Conservation (phyloP, 2,113 vertebrate genomes). For the Anser cygnoides region DNA sequence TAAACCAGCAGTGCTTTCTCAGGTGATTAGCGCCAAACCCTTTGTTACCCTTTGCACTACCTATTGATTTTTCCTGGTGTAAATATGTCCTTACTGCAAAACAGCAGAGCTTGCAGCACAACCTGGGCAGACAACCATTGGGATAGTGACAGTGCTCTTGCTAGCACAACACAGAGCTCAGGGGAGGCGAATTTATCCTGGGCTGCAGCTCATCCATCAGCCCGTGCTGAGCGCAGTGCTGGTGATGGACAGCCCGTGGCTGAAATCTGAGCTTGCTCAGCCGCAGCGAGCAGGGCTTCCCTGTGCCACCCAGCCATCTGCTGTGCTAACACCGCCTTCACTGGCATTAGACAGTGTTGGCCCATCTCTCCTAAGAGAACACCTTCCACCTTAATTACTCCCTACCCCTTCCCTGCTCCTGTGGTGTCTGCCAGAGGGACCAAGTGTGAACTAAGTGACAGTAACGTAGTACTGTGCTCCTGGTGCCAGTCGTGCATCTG, state of each 20-base stretch:
- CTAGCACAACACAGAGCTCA: background rate
- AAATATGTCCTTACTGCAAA: rapidly evolving
- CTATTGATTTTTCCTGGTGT: background rate
- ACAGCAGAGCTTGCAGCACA: background rate
- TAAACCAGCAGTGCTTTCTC: background rate
- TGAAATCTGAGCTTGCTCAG: background rate
- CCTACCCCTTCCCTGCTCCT: background rate
- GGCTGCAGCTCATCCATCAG: background rate
- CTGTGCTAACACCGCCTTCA: rapidly evolving
- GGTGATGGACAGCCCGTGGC: background rate
- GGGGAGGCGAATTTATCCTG: background rate
- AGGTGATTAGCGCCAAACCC: background rate
- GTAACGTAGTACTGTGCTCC: background rate
- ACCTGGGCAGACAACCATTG: background rate
- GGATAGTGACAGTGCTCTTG: background rate
- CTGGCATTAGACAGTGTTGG: rapidly evolving
- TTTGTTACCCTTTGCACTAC: background rate
- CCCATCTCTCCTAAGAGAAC: background rate
- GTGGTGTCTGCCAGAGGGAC: background rate
- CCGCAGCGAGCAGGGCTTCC: rapidly evolving
- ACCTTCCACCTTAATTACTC: background rate
- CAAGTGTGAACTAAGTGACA: background rate
- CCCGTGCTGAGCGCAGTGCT: background rate
- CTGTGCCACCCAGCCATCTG: rapidly evolving
- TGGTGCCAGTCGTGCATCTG: background rate